Evolutionary conservation across 2,888 invertebrate species (phyloP), one percentile per base, ranked within the genome.

Genomic region (Erpobdella octoculata): DNA sequence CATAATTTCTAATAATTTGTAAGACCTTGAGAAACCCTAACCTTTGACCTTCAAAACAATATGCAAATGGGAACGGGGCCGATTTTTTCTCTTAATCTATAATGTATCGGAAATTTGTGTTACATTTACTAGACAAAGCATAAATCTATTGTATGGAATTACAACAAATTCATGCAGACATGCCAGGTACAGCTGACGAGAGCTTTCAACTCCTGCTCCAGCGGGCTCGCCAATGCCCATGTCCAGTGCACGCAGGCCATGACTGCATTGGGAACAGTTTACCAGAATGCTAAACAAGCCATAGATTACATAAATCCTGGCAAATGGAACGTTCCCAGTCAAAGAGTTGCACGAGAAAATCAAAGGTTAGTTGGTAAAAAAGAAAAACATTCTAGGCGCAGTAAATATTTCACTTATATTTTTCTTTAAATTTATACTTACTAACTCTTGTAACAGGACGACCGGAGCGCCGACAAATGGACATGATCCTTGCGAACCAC

Each of bases 171-270:
- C 5, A 38, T 6, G 6, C 38, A 66, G 66, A 66, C 66, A 6
- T 66, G 66, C 28, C 38, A 31, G 66, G 36, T n/a, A 6, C 66
- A 66, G 28, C 21, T 66, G 33, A 21, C 18, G 21, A 66, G 21
- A 9, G 66, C 66, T 28, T 33, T 37, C 6, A 18, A 8, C 6
- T n/a, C n/a, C 6, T 66, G 66, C 38, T 18, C 37, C 15, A 35
- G n/a, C 5, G 41, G 66, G 8, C n/a, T 66, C 38, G 37, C 36
- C 21, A 9, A 35, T n/a, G 66, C 66, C n/a, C 18, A 18, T n/a
- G 41, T 37, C 8, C 37, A 66, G 21, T 66, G 66, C 41, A 25
- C 9, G 36, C 18, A 38, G 21, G 38, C 38, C 5, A 36, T 37
- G 37, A 25, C 5, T 6, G n/a, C 36, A 8, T n/a, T 66, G 8